Evolutionary conservation across 2,888 invertebrate species (phyloP).

Genomic region (Lepas anatifera): DNA sequence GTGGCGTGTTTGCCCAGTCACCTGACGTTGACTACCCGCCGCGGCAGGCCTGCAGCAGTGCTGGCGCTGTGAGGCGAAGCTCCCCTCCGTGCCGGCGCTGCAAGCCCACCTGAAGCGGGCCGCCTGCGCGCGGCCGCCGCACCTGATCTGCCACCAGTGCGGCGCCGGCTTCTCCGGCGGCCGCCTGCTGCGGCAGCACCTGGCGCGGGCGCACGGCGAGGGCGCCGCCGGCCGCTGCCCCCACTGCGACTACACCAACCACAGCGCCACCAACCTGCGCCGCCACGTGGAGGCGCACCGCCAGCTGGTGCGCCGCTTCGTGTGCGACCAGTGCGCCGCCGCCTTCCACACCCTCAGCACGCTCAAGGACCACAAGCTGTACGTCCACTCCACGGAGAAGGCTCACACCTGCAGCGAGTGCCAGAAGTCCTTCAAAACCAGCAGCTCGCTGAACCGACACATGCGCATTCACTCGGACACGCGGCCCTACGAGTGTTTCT

Average conservation of each 20-base stretch:
- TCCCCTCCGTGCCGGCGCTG: neutral
- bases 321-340: slow-evolving; percentile 11
- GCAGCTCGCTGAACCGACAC: slow-evolving; percentile 3
- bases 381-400: neutral
- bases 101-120: neutral
- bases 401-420: neutral
- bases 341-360: slow-evolving; percentile 12
- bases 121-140: neutral
- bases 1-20: no score
- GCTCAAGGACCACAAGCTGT: slow-evolving; percentile 10
- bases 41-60: neutral
- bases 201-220: slow-evolving; percentile 9
- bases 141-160: slow-evolving; percentile 1
- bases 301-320: neutral
- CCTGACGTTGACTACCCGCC: no score
- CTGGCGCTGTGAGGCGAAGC: neutral
- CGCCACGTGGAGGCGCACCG: neutral
- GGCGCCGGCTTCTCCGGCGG: neutral
- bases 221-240: neutral
- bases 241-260: slow-evolving; percentile 6
- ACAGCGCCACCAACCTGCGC: neutral
- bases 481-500: slow-evolving; percentile 4
- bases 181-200: neutral
- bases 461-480: neutral
- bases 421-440: slow-evolving; percentile 8